Conservation (phyloP, 2,113 vertebrate genomes). For the Chrysemys picta region DNA sequence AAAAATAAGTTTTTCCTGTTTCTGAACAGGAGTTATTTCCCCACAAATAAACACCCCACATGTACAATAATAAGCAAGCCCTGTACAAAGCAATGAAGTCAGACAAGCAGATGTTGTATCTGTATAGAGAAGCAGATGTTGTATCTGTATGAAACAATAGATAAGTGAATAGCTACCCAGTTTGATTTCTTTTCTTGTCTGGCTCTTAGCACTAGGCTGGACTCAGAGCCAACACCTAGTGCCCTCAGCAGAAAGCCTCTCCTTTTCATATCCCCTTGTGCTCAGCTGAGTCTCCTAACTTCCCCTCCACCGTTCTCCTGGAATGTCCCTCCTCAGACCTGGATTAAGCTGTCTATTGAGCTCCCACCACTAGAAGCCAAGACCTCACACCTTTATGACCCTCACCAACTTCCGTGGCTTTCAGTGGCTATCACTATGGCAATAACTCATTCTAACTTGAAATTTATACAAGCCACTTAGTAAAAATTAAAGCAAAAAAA, state of each 20-base stretch:
- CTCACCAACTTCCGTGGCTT: not conserved
- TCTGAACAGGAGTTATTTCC: not conserved
- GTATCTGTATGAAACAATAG: not conserved
- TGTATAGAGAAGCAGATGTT: not conserved
- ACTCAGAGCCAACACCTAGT: not conserved
- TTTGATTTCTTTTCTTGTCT: not conserved
- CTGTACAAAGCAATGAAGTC: not conserved
- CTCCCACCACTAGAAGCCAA: not conserved
- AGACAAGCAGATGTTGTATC: not conserved
- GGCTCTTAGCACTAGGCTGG: not conserved
- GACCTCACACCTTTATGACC: not conserved
- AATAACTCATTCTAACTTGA: constrained; percentile 41
- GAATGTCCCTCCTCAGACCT: not conserved
- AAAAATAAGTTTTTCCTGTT: constrained; percentile 27
- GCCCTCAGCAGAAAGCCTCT: not conserved
- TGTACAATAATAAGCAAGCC: not conserved
- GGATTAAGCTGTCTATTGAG: not conserved
- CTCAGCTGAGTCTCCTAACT: not conserved
- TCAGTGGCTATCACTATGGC: constrained; percentile 57
- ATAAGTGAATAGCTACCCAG: not conserved
- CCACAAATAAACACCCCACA: not conserved
- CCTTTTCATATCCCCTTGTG: not conserved
- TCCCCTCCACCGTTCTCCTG: not conserved
- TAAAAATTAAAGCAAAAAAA: not conserved
- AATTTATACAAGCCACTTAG: constrained; percentile 33